Evolutionary conservation across 2,888 invertebrate species (phyloP).

Genomic region (Xylophagus ater): DNA sequence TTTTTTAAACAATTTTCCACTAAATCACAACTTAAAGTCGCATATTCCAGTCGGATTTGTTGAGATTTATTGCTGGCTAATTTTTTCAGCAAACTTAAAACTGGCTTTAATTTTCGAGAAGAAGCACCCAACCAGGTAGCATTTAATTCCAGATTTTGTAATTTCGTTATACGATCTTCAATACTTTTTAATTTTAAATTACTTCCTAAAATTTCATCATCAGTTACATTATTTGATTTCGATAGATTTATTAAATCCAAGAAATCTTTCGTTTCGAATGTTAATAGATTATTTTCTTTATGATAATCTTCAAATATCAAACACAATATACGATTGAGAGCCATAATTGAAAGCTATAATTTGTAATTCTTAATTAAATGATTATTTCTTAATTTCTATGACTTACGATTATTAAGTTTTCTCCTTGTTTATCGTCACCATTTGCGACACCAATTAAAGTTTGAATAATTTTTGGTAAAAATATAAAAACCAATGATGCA

Average conservation of each 20-base stretch:
- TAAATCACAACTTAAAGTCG: constrained; percentile 46
- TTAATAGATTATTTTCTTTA: constrained; percentile 22
- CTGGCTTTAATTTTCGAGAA: constrained; percentile 27
- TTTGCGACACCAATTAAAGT: constrained; percentile 41
- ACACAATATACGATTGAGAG: constrained; percentile 29
- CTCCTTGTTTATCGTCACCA: constrained; percentile 46
- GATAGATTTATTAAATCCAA: constrained; percentile 19
- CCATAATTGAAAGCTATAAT: constrained; percentile 26
- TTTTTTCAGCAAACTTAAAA: constrained; percentile 39
- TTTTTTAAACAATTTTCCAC: constrained; percentile 51
- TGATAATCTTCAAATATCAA: constrained; percentile 34
- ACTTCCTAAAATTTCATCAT: constrained; percentile 22
- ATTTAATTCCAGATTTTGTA: constrained; percentile 26
- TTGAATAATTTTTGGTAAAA: constrained; percentile 48
- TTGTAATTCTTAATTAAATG: neutral
- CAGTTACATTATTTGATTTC: neutral
- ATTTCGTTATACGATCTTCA: constrained; percentile 22
- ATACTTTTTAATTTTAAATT: constrained; percentile 21
- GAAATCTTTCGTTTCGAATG: constrained; percentile 24
- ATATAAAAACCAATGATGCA: constrained; percentile 46
- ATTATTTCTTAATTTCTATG: neutral
- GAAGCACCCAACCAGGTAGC: constrained; percentile 39
- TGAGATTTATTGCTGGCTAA: constrained; percentile 50
- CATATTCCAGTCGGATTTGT: constrained; percentile 51
- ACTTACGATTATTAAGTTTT: constrained; percentile 45